Base-by-base conservation (phyloP, 2,797 vertebrate species). In the Phoxinus dragarum region DNA sequence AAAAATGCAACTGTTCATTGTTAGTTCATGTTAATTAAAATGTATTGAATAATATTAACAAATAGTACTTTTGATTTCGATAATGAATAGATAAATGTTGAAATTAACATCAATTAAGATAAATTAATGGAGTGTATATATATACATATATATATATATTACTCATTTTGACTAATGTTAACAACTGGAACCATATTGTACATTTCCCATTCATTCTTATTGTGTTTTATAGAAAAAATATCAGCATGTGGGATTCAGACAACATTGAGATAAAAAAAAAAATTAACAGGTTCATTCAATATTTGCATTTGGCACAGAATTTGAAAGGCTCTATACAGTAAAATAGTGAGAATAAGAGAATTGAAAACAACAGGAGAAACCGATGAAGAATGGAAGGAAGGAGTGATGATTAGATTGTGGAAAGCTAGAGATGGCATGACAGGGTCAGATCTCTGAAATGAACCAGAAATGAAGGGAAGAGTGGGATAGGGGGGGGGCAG, bases 381-480 rank as follows among this genome's bases (percentile, higher is more conserved):
- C 4, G 78, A 56, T 47, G 16, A 42, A 44, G 52, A 36, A 66
- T 59, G 42, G n/a, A 68, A 36, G 42, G n/a, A 68, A 36, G 27
- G 79, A 75, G 40, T 69, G 84, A 86, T 82, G 69, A 88, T 78
- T 84, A 80, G 61, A 82, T 84, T 79, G 66, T 40, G 31, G 66
- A 54, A 34, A 69, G 38, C 19, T 34, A 47, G 72, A 86, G 36
- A 72, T 49, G 47, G 77, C 56, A 75, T 80, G 86, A 86, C 77
- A 40, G 81, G 86, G 84, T 89, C 87, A 89, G 82, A 83, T 86
- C 86, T 85, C 87, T 91, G 86, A 91, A 89, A 89, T 89, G 87
- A 90, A 90, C 84, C 91, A 91, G 90, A 92, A 93, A 91, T 89
- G 87, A 93, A 88, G 87, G 88, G 86, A 91, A 64, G 89, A 89